Conservation (phyloP, 2,113 vertebrate species). For the Poeciliopsis retropinna region DNA sequence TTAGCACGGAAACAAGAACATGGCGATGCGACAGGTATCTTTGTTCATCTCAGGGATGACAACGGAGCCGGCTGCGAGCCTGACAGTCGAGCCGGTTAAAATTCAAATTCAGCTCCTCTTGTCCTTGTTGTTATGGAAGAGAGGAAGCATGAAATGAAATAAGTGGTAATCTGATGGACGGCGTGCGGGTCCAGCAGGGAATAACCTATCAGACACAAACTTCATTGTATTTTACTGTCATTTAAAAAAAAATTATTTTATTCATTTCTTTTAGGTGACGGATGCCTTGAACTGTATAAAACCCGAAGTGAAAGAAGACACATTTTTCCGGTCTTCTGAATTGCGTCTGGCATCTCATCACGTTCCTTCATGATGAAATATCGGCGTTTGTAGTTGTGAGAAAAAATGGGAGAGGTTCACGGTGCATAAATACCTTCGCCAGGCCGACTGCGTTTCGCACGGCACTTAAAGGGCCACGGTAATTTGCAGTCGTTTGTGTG, state of each 20-base stretch:
- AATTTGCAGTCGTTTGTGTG: background rate
- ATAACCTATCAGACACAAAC: background rate
- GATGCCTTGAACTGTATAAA: background rate
- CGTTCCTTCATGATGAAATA: too few relatives aligned
- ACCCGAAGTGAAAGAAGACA: background rate
- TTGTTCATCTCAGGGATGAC: slow-evolving; percentile 57
- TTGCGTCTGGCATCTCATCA: too few relatives aligned
- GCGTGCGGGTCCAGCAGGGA: background rate
- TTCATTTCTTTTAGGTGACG: background rate
- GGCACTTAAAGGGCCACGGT: too few relatives aligned
- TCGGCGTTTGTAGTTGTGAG: too few relatives aligned
- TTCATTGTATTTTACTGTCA: background rate
- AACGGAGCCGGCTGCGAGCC: slow-evolving; percentile 51
- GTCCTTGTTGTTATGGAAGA: slow-evolving; percentile 6
- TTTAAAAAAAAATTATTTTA: background rate
- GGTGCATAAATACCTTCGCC: background rate
- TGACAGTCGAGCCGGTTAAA: slow-evolving; percentile 64
- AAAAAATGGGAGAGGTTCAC: background rate
- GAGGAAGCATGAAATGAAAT: slow-evolving; percentile 14
- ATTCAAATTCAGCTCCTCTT: slow-evolving; percentile 47
- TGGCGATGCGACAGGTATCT: slow-evolving; percentile 74
- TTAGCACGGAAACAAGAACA: slow-evolving; percentile 37
- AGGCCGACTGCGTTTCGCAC: background rate
- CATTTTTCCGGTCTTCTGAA: too few relatives aligned
- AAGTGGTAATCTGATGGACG: slow-evolving; percentile 21